These are phyloP conservation scores for Neodiprion fabricii DNA, from an alignment of 1,140 invertebrate species.

Conservation along the genomic window DNA sequence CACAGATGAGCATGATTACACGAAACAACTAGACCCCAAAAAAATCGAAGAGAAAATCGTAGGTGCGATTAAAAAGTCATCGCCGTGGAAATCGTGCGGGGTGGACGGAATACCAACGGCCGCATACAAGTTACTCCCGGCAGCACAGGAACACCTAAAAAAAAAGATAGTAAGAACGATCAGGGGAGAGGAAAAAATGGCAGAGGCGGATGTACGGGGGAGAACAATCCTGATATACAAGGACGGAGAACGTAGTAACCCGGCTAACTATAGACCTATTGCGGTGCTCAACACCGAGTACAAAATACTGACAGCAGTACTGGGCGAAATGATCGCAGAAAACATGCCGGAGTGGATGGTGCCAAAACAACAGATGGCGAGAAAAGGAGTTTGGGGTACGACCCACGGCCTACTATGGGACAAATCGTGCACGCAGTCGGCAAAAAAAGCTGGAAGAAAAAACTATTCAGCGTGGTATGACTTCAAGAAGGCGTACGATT, in stretches of 20 bases:
- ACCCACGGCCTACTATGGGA: conserved; percentile 32
- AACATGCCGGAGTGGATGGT: conserved; percentile 25
- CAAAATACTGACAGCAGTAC: conserved; percentile 31
- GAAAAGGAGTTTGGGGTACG: conserved; percentile 30
- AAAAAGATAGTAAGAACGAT: neutral
- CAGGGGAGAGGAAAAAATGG: neutral
- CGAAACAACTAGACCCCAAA: neutral
- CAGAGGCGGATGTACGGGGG: conserved; percentile 17
- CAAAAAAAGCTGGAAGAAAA: conserved; percentile 22
- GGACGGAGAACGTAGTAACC: conserved; percentile 17
- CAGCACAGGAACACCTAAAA: neutral
- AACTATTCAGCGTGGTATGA: conserved; percentile 35
- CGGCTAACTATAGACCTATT: conserved; percentile 37
- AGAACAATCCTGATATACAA: conserved; percentile 20
- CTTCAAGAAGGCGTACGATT: conserved; percentile 33
- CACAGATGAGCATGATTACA: neutral
- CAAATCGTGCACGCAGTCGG: conserved; percentile 10
- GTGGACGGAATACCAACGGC: conserved; percentile 18
- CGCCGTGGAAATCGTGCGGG: conserved; percentile 19
- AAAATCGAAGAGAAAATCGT: neutral
- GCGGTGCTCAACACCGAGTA: conserved; percentile 30
- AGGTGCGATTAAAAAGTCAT: neutral
- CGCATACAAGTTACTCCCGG: conserved; percentile 12
- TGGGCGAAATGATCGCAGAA: conserved; percentile 23
- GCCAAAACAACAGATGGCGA: conserved; percentile 31